Conservation (phyloP, 2,888 invertebrate genomes). For the Eupithecia subumbrata region DNA sequence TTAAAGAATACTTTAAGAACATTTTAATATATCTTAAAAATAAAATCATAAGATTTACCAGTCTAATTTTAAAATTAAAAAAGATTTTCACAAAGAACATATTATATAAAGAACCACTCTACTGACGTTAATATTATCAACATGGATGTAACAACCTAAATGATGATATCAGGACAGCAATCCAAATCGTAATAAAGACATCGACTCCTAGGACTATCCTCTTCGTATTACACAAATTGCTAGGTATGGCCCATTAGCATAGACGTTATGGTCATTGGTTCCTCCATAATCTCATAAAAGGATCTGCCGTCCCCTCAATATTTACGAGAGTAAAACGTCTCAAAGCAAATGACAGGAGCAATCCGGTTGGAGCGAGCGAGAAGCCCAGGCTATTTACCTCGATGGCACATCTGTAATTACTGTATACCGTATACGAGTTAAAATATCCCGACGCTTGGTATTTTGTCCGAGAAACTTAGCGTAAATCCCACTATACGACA, state of each 20-base stretch:
- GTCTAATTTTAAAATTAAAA: neutral
- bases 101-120: neutral
- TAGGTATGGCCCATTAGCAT: conserved; percentile 65
- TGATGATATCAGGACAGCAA: conserved; percentile 32
- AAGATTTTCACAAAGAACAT: neutral
- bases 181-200: conserved; percentile 45
- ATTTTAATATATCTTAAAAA: neutral
- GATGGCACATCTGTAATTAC: conserved; percentile 79
- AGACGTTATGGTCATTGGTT: conserved; percentile 61
- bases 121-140: neutral
- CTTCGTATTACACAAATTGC: conserved; percentile 61
- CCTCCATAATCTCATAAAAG: conserved; percentile 62
- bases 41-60: neutral
- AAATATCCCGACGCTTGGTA: conserved; percentile 71
- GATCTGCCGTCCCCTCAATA: conserved; percentile 62
- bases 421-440: conserved; percentile 70
- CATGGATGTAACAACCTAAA: conserved; percentile 1
- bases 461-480: conserved; percentile 55
- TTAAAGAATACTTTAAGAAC: too few species aligned
- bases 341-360: conserved; percentile 73
- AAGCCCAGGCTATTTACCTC: conserved; percentile 73
- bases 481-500: conserved; percentile 56
- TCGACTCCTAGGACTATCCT: conserved; percentile 35
- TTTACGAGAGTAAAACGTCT: conserved; percentile 69
- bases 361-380: conserved; percentile 60